Conservation (phyloP, 2,113 vertebrate genomes). For the Lonchura striata region DNA sequence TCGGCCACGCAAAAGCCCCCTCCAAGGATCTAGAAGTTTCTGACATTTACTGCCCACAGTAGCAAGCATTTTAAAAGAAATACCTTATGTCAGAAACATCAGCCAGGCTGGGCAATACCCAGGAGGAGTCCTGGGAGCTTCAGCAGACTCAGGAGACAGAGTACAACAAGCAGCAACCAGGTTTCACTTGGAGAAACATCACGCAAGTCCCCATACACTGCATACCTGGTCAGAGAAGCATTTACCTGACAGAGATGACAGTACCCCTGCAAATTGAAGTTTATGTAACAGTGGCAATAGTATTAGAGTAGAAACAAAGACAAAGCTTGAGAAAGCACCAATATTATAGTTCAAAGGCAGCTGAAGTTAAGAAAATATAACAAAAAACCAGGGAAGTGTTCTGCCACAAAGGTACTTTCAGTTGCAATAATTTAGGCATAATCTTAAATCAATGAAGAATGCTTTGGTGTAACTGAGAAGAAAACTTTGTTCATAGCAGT, state of each 20-base stretch:
- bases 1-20: fast-evolving
- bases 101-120: background rate
- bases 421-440: background rate
- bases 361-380: background rate
- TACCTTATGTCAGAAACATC: background rate
- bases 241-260: background rate
- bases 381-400: background rate
- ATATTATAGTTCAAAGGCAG: background rate
- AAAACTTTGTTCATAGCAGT: background rate
- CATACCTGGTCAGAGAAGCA: background rate
- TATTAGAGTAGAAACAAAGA: background rate
- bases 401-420: background rate
- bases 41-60: background rate
- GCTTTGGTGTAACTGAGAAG: background rate
- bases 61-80: background rate
- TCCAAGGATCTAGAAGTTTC: background rate
- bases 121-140: background rate
- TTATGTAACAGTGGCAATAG: background rate
- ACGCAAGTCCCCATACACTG: background rate
- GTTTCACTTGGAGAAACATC: background rate
- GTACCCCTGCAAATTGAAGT: background rate
- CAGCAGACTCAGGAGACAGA: background rate
- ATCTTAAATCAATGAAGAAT: background rate
- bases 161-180: fast-evolving
- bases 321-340: background rate